Evolutionary conservation across 2,888 invertebrate species (phyloP).

Genomic region (Sympetrum striolatum): DNA sequence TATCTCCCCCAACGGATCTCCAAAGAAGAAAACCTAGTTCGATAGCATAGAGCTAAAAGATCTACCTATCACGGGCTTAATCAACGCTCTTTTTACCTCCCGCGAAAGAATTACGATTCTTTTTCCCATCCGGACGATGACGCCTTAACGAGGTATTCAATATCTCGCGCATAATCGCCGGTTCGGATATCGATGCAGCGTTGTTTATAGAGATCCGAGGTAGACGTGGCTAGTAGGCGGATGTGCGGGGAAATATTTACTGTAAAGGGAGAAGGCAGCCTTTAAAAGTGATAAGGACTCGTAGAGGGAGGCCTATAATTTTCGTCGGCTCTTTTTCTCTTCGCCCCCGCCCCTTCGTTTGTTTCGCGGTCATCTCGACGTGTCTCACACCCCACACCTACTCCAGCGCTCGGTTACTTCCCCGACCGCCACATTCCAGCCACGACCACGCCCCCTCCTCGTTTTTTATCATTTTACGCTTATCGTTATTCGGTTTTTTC

Average conservation of each 20-base stretch:
- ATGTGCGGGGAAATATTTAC: background rate
- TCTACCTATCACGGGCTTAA: background rate
- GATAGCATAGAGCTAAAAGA: too few species aligned
- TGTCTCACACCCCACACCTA: background rate
- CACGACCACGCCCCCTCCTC: background rate
- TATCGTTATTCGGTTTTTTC: background rate
- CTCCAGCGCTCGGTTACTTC: background rate
- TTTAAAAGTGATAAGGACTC: background rate
- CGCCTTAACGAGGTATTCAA: background rate
- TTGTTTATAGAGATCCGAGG: background rate
- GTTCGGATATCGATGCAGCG: background rate
- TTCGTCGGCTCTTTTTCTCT: constrained; percentile 8
- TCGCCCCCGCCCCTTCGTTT: constrained; percentile 4
- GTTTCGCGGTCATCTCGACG: background rate
- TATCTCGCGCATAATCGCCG: background rate
- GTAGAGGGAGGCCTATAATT: constrained; percentile 10
- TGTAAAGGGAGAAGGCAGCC: background rate
- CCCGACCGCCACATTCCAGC: background rate
- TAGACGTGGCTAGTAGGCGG: background rate
- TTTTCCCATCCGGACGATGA: background rate
- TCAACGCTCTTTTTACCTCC: background rate
- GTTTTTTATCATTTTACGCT: background rate
- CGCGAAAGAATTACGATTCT: background rate
- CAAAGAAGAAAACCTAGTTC: too few species aligned
- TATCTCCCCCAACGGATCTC: too few species aligned